Percentiles rank a stretch among this genome's conserved stretches.
Conservation (phyloP, 2,888 invertebrate genomes). For the Ophion ellenae region DNA sequence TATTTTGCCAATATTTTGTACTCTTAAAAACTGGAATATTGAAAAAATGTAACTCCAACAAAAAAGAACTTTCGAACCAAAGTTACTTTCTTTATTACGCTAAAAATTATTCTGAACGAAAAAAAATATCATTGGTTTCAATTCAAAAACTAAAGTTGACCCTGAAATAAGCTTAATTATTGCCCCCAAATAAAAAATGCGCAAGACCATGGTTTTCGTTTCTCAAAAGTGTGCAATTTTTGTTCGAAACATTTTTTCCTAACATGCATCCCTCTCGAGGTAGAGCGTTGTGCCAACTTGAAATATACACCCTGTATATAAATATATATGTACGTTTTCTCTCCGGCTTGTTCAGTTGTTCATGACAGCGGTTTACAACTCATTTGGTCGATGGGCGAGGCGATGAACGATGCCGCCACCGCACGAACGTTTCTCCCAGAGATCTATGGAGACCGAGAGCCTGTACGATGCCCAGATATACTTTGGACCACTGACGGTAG, state of each 20-base stretch:
- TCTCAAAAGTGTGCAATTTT: not conserved
- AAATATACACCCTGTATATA: not conserved
- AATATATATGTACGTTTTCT: conserved; percentile 40
- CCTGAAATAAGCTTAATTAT: not conserved
- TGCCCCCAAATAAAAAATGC: not conserved
- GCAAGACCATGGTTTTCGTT: not conserved
- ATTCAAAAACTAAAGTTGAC: not conserved
- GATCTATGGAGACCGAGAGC: conserved; percentile 20
- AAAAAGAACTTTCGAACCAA: not conserved
- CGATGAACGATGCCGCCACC: conserved; percentile 57
- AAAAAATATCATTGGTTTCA: not conserved
- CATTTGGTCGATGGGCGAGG: conserved; percentile 70
- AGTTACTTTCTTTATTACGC: not conserved
- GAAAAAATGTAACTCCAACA: not conserved
- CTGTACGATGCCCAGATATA: conserved; percentile 45
- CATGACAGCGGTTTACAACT: conserved; percentile 75
- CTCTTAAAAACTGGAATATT: no score
- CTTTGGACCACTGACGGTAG: conserved; percentile 56
- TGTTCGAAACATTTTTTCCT: not conserved
- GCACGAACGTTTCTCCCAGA: conserved; percentile 49
- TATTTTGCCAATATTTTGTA: no score
- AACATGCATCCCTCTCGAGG: not conserved
- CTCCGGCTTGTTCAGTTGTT: conserved; percentile 53
- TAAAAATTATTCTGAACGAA: not conserved
- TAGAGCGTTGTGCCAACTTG: not conserved